A percentile compares a stretch with the other conserved stretches of the same genome.
Conservation (phyloP, 2,888 invertebrate species). For the Rhimphoctona megacephalus region DNA sequence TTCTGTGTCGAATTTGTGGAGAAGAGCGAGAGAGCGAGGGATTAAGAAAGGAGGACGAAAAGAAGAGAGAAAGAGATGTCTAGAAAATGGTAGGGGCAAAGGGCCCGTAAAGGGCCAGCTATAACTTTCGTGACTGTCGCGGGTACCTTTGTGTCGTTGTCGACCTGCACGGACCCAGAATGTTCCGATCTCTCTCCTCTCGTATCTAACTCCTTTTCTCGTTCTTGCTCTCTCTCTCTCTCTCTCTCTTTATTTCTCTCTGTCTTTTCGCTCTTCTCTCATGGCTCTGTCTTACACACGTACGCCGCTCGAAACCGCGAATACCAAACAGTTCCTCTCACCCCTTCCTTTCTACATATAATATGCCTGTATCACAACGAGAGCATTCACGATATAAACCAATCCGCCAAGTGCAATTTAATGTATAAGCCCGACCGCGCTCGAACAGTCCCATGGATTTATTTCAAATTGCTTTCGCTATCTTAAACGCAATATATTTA, state of each 20-base stretch:
- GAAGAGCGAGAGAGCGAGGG: background rate
- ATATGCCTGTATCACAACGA: slow-evolving; percentile 58
- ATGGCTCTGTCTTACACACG: slow-evolving; percentile 1
- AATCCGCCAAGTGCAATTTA: slow-evolving; percentile 72
- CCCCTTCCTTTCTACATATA: slow-evolving; percentile 22
- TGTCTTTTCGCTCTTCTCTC: slow-evolving; percentile 15
- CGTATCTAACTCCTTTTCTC: background rate
- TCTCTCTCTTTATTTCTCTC: slow-evolving; percentile 15
- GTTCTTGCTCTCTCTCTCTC: background rate
- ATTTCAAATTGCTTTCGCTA: slow-evolving; percentile 69
- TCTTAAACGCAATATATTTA: slow-evolving; percentile 26
- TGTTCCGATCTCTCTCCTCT: slow-evolving; percentile 43
- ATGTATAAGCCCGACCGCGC: slow-evolving; percentile 68
- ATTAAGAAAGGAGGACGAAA: background rate
- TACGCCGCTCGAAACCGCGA: slow-evolving; percentile 29
- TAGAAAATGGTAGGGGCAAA: slow-evolving; percentile 13
- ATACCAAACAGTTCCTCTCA: slow-evolving; percentile 15
- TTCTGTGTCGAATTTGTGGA: slow-evolving; percentile 23
- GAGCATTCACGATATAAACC: slow-evolving; percentile 61
- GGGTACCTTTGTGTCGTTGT: slow-evolving; percentile 72
- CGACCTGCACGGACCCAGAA: slow-evolving; percentile 44
- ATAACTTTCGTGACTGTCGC: slow-evolving; percentile 77
- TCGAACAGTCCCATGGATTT: slow-evolving; percentile 63
- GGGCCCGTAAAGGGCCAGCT: slow-evolving; percentile 66
- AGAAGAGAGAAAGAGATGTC: background rate